Percentiles rank a stretch among this genome's conserved stretches.
Evolutionary conservation across 35 echinoderm and acorn worm genomes (phyloP).

Genomic region (Apostichopus japonicus): DNA sequence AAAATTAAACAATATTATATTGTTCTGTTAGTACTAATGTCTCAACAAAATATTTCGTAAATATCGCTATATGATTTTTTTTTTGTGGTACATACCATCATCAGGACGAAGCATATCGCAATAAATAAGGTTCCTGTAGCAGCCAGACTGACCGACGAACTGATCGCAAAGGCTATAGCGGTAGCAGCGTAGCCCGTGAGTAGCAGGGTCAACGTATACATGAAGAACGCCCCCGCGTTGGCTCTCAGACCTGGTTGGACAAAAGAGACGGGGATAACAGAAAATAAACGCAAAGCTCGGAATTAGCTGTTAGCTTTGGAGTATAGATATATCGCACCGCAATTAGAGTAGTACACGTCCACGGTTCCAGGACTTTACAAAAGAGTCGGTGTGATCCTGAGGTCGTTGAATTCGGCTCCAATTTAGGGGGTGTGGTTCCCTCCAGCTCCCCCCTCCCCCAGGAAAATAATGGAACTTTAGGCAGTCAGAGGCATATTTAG

Average conservation of each 20-base stretch:
- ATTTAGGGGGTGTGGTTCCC: too few species aligned
- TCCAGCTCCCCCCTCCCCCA: too few species aligned
- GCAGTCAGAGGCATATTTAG: too few species aligned
- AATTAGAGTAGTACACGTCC: too few species aligned
- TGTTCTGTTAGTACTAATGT: background rate
- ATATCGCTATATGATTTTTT: background rate
- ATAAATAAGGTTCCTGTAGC: slow-evolving; percentile 79
- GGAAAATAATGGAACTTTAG: too few species aligned
- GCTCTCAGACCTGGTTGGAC: slow-evolving; percentile 62
- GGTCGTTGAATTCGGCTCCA: too few species aligned
- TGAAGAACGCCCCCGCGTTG: slow-evolving; percentile 70
- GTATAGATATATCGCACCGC: too few species aligned
- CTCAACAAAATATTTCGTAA: background rate
- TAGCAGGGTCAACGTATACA: slow-evolving; percentile 73
- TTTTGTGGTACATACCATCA: slow-evolving; percentile 80
- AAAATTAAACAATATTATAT: background rate
- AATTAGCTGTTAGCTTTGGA: too few species aligned
- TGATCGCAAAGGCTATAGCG: slow-evolving; percentile 78
- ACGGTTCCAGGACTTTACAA: too few species aligned
- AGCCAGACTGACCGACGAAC: slow-evolving; percentile 77
- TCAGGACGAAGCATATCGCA: slow-evolving; percentile 79
- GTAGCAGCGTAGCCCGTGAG: slow-evolving; percentile 78
- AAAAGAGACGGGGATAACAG: background rate
- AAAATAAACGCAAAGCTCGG: too few species aligned
- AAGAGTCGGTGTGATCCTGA: too few species aligned